Evolutionary conservation across 2,888 invertebrate species (phyloP).

Genomic region (Apamea monoglypha): DNA sequence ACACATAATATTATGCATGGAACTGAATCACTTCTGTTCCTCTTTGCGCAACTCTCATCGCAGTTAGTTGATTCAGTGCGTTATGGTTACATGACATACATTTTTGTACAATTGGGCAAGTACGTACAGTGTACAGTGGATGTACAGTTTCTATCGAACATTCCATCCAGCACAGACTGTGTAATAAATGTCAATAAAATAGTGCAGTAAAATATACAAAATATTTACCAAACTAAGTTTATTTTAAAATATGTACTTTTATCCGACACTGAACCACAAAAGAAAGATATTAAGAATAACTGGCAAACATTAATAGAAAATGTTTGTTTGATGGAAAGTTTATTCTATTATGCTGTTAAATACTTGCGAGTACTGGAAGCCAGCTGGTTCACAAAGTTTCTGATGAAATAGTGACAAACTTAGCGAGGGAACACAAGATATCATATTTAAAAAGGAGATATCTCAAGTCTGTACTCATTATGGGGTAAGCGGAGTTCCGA

Average conservation of each 20-base stretch:
- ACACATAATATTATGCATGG: too few relatives aligned
- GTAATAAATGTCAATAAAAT: neutral
- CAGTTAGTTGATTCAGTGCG: neutral
- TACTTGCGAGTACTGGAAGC: conserved; percentile 18
- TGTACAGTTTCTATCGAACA: neutral
- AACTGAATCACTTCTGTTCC: neutral
- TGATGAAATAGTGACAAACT: conserved; percentile 1
- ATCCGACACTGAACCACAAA: neutral
- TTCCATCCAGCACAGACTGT: neutral
- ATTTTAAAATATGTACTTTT: neutral
- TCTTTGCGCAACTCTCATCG: neutral
- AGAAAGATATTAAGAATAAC: conserved; percentile 7
- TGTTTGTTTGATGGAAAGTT: conserved; percentile 37
- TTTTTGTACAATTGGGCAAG: neutral
- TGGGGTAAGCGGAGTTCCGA: neutral
- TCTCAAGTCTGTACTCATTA: neutral
- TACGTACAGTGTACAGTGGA: neutral
- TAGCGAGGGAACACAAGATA: neutral
- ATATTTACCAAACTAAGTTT: neutral
- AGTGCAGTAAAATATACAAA: neutral
- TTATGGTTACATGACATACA: neutral
- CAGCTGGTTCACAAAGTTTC: conserved; percentile 4
- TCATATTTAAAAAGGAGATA: neutral
- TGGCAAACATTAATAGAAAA: conserved; percentile 29
- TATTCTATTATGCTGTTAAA: conserved; percentile 29